Evolutionary conservation across 2,113 vertebrate species (phyloP).

Genomic region (Dermatemys mawii): DNA sequence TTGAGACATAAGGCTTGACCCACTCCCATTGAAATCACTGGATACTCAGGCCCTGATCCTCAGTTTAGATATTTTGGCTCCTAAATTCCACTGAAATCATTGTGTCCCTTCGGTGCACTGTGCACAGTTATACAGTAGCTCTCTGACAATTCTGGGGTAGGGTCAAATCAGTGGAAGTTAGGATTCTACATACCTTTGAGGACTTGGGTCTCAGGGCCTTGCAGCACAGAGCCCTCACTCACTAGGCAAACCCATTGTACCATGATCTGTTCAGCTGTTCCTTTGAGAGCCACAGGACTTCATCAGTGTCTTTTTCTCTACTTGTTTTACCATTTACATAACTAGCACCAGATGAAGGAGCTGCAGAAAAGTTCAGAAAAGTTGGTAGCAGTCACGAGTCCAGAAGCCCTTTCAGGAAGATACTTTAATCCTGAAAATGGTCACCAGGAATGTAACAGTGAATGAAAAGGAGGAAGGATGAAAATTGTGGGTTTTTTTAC

Average conservation of each 20-base stretch:
- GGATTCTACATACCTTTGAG: too few species aligned
- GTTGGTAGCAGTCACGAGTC: accelerated
- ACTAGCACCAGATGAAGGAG: not conserved
- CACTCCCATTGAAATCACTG: not conserved
- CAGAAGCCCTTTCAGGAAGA: not conserved
- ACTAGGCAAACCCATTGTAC: not conserved
- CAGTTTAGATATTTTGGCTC: too few species aligned
- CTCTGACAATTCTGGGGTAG: too few species aligned
- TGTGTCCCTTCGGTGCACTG: too few species aligned
- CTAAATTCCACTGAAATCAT: too few species aligned
- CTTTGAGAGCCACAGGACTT: not conserved
- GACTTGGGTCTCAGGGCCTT: too few species aligned
- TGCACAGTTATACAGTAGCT: too few species aligned
- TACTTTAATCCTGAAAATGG: not conserved
- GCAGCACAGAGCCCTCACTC: not conserved
- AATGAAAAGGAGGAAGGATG: not conserved
- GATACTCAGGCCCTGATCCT: not conserved
- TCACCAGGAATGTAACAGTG: not conserved
- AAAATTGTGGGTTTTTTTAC: not conserved
- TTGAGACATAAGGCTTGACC: not conserved
- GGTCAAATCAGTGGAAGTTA: too few species aligned
- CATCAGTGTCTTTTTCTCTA: not conserved
- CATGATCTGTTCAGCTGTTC: not conserved
- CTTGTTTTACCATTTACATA: not conserved
- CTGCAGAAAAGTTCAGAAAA: not conserved